Evolutionary conservation across 2,113 vertebrate genomes (phyloP).

Genomic region (Saimiri boliviensis): DNA sequence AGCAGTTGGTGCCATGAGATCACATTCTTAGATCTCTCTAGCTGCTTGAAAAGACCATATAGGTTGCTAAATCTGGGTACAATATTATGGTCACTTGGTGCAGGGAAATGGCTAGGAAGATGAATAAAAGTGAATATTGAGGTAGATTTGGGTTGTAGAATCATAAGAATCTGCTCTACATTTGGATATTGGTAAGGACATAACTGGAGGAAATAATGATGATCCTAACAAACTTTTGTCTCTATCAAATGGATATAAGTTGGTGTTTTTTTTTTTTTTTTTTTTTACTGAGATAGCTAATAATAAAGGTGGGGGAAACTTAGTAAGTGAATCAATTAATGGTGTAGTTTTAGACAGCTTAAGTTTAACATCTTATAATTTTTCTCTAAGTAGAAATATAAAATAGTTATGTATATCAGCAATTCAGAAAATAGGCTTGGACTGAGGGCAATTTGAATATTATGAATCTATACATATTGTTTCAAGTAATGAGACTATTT

Average conservation of each 20-base stretch:
- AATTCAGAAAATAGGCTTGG: background rate
- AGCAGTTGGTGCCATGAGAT: background rate
- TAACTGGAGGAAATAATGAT: background rate
- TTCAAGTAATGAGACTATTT: background rate
- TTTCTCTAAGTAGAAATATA: background rate
- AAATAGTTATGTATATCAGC: background rate
- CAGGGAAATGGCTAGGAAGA: background rate
- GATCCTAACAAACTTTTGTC: background rate
- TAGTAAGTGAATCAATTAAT: background rate
- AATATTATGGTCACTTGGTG: background rate
- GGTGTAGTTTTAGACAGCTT: background rate
- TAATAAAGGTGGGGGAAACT: background rate
- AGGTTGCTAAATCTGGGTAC: background rate
- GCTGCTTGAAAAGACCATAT: background rate
- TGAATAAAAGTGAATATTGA: background rate
- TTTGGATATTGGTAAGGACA: background rate
- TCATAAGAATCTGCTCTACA: background rate
- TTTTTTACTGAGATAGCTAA: background rate
- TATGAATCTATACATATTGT: background rate
- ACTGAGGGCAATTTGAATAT: background rate
- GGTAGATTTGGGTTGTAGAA: background rate
- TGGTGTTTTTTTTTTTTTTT: background rate
- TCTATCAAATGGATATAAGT: background rate
- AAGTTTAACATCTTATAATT: background rate
- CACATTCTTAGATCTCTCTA: background rate